Evolutionary conservation across 2,888 invertebrate species (phyloP).

Genomic region (Glomeris marginata): DNA sequence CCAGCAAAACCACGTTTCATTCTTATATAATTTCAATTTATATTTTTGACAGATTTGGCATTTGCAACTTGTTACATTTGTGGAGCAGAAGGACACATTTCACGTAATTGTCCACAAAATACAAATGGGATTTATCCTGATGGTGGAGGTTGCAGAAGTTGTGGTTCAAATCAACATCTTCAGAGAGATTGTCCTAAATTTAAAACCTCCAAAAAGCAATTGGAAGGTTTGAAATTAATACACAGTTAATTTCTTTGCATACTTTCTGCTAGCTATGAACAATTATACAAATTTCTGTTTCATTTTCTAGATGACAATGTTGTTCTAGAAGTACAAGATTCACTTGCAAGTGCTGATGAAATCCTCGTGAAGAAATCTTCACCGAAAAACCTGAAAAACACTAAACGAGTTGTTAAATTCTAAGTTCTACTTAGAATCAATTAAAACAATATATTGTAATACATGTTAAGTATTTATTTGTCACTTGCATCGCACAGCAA

Average conservation of each 20-base stretch:
- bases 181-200: constrained; percentile 23
- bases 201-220: constrained; percentile 4
- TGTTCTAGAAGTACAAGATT: neutral
- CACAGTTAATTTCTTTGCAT: neutral
- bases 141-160: constrained; percentile 27
- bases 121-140: constrained; percentile 34
- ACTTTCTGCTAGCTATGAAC: too few relatives aligned
- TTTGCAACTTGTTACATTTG: constrained; percentile 38
- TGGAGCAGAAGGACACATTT: constrained; percentile 33
- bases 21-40: too few relatives aligned
- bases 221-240: constrained; percentile 1
- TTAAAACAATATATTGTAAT: neutral
- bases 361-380: too few relatives aligned
- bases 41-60: constrained; percentile 28
- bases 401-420: neutral
- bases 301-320: too few relatives aligned
- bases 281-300: too few relatives aligned
- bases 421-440: neutral
- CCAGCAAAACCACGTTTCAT: too few relatives aligned
- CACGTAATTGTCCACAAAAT: constrained; percentile 34
- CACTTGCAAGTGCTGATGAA: too few relatives aligned
- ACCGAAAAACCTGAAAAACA: too few relatives aligned
- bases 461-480: too few relatives aligned
- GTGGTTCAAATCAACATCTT: constrained; percentile 33
- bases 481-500: too few relatives aligned